phyloP scores from a whole-genome alignment of 2,888 invertebrate genomes.

The Drosophila nigritarsus region DNA sequence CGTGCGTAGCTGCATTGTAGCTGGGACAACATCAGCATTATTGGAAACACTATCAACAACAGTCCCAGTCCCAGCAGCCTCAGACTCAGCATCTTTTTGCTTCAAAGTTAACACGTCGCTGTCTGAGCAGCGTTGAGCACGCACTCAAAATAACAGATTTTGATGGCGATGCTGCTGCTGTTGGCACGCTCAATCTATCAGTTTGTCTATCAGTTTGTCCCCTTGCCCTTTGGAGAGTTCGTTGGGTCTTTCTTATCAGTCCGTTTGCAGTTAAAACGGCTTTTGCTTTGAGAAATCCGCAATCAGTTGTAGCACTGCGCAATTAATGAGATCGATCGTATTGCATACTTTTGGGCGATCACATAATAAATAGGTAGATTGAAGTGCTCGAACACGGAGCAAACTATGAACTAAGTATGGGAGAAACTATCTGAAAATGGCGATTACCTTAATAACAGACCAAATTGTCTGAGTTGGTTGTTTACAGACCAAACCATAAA shows the following conservation, averaged over 20 bases:
- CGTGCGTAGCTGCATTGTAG: conserved; percentile 29
- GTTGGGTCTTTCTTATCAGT: conserved; percentile 30
- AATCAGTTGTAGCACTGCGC: conserved; percentile 3
- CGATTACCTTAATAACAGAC: background rate
- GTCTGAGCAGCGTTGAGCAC: conserved; percentile 21
- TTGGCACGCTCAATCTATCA: background rate
- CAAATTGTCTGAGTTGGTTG: background rate
- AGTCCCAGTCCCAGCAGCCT: conserved; percentile 14
- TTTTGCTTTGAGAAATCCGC: conserved; percentile 1
- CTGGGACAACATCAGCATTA: conserved; percentile 10
- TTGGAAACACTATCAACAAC: conserved; percentile 1
- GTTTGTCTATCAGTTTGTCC: background rate
- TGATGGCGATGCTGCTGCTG: conserved; percentile 5
- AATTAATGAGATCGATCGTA: background rate
- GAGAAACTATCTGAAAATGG: background rate
- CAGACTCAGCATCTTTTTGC: conserved; percentile 37
- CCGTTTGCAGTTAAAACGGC: conserved; percentile 18
- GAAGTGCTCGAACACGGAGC: background rate
- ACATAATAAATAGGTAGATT: no score
- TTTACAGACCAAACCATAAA: background rate
- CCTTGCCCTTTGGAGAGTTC: conserved; percentile 7
- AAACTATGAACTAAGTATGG: background rate
- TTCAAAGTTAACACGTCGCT: conserved; percentile 13
- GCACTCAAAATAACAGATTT: conserved; percentile 13
- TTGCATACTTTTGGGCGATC: conserved; percentile 18